A percentile compares a stretch with the other conserved stretches of the same genome.
Conservation (phyloP, 2,113 vertebrate genomes). For the Cottus gobio region DNA sequence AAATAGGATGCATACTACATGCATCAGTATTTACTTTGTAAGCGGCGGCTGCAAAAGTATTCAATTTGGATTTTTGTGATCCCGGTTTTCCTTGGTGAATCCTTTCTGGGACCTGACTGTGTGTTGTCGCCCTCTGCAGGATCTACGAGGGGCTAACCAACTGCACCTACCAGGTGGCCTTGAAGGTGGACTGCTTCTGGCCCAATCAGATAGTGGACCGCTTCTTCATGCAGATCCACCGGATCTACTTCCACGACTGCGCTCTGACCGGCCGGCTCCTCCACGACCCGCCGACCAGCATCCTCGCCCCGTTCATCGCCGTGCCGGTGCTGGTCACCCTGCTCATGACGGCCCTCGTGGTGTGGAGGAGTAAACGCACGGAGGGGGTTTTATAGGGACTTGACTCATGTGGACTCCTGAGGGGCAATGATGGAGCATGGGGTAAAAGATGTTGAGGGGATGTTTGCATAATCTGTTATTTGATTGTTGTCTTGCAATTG, state of each 20-base stretch:
- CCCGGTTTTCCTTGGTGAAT: not conserved
- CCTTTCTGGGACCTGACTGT: not conserved
- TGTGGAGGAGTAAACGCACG: constrained; percentile 89
- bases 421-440: not conserved
- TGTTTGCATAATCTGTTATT: not conserved
- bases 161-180: constrained; percentile 87
- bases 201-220: constrained; percentile 87
- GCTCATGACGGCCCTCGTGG: constrained; percentile 88
- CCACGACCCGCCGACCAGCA: constrained; percentile 83
- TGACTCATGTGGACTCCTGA: constrained; percentile 20
- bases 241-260: constrained; percentile 87
- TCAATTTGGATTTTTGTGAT: not conserved
- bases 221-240: constrained; percentile 88
- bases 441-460: not conserved
- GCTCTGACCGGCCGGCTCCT: constrained; percentile 84
- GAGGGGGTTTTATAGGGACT: constrained; percentile 83
- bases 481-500: not conserved
- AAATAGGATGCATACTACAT: not conserved
- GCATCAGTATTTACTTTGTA: not conserved
- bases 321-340: constrained; percentile 88
- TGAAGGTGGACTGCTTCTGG: constrained; percentile 88
- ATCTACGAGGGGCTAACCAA: constrained; percentile 87
- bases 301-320: constrained; percentile 89
- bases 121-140: constrained; percentile 70
- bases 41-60: not conserved